Percentiles rank a stretch among this genome's conserved stretches.
Evolutionary conservation across 2,113 vertebrate genomes (phyloP).

Genomic region (Nipponia nippon): DNA sequence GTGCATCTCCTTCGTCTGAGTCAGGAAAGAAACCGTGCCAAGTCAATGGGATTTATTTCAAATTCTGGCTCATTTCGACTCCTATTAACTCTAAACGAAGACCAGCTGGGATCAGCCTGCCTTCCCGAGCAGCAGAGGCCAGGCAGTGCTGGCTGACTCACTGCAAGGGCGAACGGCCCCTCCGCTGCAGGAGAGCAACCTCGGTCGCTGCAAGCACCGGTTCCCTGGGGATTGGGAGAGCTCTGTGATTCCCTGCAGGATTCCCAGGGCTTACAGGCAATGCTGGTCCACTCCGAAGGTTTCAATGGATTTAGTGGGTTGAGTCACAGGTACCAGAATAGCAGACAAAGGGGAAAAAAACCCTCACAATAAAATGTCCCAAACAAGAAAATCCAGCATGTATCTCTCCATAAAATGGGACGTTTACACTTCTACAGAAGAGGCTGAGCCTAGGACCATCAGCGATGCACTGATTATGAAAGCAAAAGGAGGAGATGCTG

Average conservation of each 20-base stretch:
- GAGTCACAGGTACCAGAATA: neutral
- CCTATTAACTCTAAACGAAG: conserved; percentile 62
- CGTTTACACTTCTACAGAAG: neutral
- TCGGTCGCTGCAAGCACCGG: neutral
- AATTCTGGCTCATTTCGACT: conserved; percentile 54
- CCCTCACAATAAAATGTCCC: neutral
- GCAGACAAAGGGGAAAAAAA: neutral
- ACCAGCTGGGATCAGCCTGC: conserved; percentile 55
- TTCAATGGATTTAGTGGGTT: neutral
- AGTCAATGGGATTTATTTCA: conserved; percentile 60
- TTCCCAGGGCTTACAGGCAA: neutral
- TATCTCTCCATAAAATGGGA: neutral
- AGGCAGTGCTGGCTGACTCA: neutral
- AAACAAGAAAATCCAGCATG: neutral
- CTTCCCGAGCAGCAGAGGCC: neutral
- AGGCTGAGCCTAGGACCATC: neutral
- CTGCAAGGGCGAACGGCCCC: neutral
- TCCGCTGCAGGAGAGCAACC: neutral
- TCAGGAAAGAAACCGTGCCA: conserved; percentile 46
- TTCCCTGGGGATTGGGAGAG: neutral
- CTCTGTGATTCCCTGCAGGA: neutral
- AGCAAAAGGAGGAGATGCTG: neutral
- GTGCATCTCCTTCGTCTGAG: conserved; percentile 39
- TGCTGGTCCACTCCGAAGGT: neutral
- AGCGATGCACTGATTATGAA: neutral